phyloP scores from a whole-genome alignment of 2,797 vertebrate genomes.

The Acipenser oxyrinchus region DNA sequence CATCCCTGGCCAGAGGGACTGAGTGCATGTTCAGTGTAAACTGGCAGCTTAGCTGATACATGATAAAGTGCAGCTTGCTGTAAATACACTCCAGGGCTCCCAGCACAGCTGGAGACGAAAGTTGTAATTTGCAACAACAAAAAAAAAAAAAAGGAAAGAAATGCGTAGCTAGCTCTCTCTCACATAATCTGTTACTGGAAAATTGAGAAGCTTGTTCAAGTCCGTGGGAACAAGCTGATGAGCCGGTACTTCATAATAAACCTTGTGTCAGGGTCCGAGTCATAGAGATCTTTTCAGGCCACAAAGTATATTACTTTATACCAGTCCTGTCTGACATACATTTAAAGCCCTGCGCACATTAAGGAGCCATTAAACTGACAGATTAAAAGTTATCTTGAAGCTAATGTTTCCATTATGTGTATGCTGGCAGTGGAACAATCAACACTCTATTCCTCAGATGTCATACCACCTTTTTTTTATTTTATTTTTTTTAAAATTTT shows the following conservation, averaged over 20 bases:
- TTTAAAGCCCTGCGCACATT: constrained; percentile 49
- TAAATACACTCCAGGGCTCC: constrained; percentile 62
- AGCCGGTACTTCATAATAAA: constrained; percentile 54
- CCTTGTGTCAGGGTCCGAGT: constrained; percentile 41
- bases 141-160: constrained; percentile 37
- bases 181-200: constrained; percentile 49
- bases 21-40: constrained; percentile 46
- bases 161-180: constrained; percentile 45
- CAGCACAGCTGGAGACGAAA: constrained; percentile 56
- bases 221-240: constrained; percentile 50
- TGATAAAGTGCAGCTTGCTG: constrained; percentile 67
- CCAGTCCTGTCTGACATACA: constrained; percentile 46
- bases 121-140: constrained; percentile 53
- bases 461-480: constrained; percentile 37
- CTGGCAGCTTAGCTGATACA: constrained; percentile 56
- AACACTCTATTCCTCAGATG: constrained; percentile 52
- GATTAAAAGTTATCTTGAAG: constrained; percentile 68
- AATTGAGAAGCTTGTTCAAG: constrained; percentile 39
- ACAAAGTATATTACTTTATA: constrained; percentile 43
- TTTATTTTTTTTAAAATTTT: background rate
- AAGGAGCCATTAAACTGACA: constrained; percentile 68
- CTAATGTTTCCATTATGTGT: constrained; percentile 65
- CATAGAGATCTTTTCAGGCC: constrained; percentile 43
- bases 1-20: constrained; percentile 39
- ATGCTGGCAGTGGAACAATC: constrained; percentile 56